These are phyloP conservation scores for Tupaia chinensis DNA, from an alignment of 2,113 vertebrate genomes.

Conservation along the genomic window DNA sequence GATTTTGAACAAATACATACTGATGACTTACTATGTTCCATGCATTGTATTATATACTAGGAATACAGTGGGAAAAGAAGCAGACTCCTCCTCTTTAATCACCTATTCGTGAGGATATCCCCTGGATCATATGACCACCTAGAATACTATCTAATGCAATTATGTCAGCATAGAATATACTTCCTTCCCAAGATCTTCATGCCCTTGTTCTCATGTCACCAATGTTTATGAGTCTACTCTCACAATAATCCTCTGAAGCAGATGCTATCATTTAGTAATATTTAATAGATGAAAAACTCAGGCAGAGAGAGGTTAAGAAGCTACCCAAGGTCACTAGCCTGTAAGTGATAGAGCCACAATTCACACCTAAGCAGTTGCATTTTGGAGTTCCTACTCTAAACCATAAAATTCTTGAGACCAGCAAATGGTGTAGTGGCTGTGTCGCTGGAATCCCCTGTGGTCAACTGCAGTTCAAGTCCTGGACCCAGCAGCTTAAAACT, in stretches of 20 bases:
- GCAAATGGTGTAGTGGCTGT: too few species aligned
- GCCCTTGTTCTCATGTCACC: not conserved
- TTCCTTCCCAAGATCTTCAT: not conserved
- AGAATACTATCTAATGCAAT: constrained; percentile 39
- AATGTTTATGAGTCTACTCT: constrained; percentile 14
- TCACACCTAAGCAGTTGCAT: not conserved
- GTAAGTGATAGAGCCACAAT: not conserved
- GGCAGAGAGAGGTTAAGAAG: not conserved
- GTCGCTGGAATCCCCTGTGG: too few species aligned
- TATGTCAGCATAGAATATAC: not conserved
- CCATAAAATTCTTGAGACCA: not conserved
- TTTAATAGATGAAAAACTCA: not conserved
- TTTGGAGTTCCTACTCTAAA: not conserved
- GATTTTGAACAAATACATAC: constrained; percentile 22
- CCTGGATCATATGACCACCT: not conserved
- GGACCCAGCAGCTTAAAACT: too few species aligned
- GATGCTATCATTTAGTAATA: not conserved
- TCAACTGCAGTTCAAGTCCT: too few species aligned
- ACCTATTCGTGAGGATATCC: not conserved
- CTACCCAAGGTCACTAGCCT: not conserved
- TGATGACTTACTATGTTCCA: not conserved
- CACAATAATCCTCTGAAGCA: not conserved
- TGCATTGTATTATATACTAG: not conserved
- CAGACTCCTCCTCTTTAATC: not conserved
- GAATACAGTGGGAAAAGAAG: not conserved